Percentiles rank a stretch among this genome's conserved stretches.
Evolutionary conservation across 2,797 vertebrate genomes (phyloP).

Genomic region (Schizothorax lantsangensis): DNA sequence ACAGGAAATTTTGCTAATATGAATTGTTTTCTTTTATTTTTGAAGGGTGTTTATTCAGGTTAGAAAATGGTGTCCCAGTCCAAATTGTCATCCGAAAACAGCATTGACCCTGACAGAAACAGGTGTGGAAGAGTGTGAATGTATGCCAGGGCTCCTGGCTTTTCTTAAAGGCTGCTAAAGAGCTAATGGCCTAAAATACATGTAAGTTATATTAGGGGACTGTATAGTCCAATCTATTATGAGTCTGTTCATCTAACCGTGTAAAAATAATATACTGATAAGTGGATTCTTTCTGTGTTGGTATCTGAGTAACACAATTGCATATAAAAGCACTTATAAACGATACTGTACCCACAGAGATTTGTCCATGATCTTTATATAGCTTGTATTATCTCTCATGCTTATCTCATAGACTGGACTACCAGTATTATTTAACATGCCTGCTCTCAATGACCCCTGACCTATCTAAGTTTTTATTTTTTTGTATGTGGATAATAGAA

Average conservation of each 20-base stretch:
- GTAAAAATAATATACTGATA: neutral
- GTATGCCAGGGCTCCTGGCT: neutral
- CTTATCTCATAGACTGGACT: neutral
- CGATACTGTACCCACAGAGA: neutral
- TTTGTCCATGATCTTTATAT: neutral
- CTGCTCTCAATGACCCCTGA: neutral
- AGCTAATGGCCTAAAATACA: constrained; percentile 60
- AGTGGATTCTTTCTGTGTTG: neutral
- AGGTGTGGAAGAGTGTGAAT: constrained; percentile 39
- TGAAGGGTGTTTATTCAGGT: neutral
- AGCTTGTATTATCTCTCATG: neutral
- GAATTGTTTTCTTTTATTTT: neutral
- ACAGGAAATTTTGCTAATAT: neutral
- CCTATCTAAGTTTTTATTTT: neutral
- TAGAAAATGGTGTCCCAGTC: neutral
- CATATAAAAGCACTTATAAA: neutral
- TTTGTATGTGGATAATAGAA: neutral
- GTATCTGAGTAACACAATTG: neutral
- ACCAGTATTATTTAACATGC: no score
- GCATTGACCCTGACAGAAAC: constrained; percentile 64
- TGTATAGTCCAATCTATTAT: neutral
- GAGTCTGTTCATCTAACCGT: neutral
- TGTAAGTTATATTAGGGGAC: neutral
- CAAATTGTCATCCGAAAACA: constrained; percentile 62
- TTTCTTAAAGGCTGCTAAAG: constrained; percentile 53